These are phyloP conservation scores for Diarsia brunnea DNA, from an alignment of 2,888 invertebrate species.

Conservation along the genomic window DNA sequence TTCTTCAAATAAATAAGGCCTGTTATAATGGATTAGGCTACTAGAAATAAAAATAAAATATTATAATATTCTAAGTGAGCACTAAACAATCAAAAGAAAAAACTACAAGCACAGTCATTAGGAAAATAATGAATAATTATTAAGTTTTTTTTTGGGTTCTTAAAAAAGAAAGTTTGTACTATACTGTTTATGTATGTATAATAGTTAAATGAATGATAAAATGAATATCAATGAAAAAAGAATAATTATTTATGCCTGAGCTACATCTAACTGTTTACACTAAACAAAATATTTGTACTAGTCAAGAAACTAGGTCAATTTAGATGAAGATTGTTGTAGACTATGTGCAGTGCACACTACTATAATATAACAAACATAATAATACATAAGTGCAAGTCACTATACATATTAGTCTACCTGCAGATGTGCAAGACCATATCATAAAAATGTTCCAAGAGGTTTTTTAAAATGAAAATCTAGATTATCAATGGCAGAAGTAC, in stretches of 20 bases:
- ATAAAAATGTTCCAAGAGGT: neutral
- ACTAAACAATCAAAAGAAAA: neutral
- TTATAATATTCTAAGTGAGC: neutral
- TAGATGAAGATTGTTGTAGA: conserved; percentile 39
- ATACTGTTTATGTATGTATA: too few species aligned
- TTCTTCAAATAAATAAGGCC: neutral
- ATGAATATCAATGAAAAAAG: conserved; percentile 1
- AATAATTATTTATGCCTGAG: conserved; percentile 26
- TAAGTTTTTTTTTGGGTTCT: neutral
- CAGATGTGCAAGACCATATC: neutral
- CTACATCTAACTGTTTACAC: conserved; percentile 24
- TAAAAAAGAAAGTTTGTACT: neutral
- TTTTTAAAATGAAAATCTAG: neutral
- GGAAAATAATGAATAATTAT: conserved; percentile 2
- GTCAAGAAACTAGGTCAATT: conserved; percentile 50
- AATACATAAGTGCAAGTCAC: conserved; percentile 4
- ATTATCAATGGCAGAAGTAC: neutral
- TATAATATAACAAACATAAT: conserved; percentile 3
- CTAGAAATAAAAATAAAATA: conserved; percentile 7
- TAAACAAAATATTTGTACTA: conserved; percentile 40
- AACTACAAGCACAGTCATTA: conserved; percentile 10
- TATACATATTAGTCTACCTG: neutral
- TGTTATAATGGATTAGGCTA: neutral
- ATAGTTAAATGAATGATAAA: conserved; percentile 2
- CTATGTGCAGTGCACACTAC: neutral